phyloP scores from a whole-genome alignment of 1,140 invertebrate genomes.

The Drosophila hydei region DNA sequence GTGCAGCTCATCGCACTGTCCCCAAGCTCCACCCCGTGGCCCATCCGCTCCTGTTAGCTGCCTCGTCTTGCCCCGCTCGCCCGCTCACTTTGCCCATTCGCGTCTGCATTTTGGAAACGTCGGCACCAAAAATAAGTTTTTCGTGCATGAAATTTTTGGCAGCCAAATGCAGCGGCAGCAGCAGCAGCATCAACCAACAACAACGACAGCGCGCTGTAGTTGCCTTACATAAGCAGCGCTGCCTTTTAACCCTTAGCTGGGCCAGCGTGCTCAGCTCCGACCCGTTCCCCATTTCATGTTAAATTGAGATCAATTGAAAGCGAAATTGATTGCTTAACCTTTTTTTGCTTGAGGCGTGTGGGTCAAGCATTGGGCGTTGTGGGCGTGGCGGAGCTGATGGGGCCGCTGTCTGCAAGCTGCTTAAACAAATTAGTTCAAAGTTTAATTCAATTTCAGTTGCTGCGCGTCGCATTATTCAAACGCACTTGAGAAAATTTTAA shows the following conservation, averaged over 20 bases:
- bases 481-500: conserved; percentile 26
- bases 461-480: conserved; percentile 17
- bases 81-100: conserved; percentile 12
- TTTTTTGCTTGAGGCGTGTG: conserved; percentile 15
- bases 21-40: neutral
- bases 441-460: conserved; percentile 63
- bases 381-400: conserved; percentile 17
- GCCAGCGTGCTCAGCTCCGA: neutral
- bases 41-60: neutral
- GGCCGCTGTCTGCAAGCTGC: conserved; percentile 34
- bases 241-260: conserved; percentile 58
- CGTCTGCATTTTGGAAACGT: conserved; percentile 63
- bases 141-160: conserved; percentile 52
- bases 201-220: neutral
- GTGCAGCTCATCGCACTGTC: conserved; percentile 39
- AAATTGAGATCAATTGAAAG: conserved; percentile 77
- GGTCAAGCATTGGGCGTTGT: conserved; percentile 5
- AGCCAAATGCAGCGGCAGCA: conserved; percentile 21
- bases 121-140: conserved; percentile 69
- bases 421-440: conserved; percentile 76
- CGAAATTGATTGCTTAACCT: conserved; percentile 79
- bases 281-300: conserved; percentile 23
- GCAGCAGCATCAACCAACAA: conserved; percentile 21
- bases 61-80: conserved; percentile 4
- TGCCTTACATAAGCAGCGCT: conserved; percentile 54